Evolutionary conservation across 2,888 invertebrate species (phyloP), one percentile per base, ranked within the genome.

Genomic region (Caenorhabditis sp.): DNA sequence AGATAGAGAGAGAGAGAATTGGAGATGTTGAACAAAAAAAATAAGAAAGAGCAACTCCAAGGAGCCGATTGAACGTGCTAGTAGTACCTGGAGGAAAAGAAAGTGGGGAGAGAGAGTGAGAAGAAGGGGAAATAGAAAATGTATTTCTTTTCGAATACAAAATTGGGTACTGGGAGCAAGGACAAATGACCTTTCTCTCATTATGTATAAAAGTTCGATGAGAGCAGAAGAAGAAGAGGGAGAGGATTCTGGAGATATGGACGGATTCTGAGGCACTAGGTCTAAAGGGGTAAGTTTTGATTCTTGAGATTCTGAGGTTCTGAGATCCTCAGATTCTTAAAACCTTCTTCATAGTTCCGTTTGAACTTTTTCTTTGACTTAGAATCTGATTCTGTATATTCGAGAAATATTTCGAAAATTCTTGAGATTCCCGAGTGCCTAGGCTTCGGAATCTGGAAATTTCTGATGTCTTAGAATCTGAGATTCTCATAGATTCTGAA

Each of bases 1-100:
- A 68, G 38, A 41, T 41, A 14, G 31, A 16, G 7, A 56, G 14
- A 28, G 54, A 58, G 47, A 49, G 44, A 41, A 35, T 44, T 44
- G 70, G 41, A 38, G 70, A 16, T n/a, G 75, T 66, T 22, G 64
- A 35, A 64, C 54, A 49, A 51, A 35, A 51, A 69, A 44, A n/a
- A n/a, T n/a, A n/a, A n/a, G n/a, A 38, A 38, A 74, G 49, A 54
- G 59, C 44, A 35, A 35, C 35, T 31, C 28, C 22, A 31, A 28
- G 10, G 12, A 28, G 56, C 19, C 26, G 38, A 70, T 59, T 19
- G 38, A 51, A 41, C 19, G 41, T 35, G 47, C 10, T 7, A 58
- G 14, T 59, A 14, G 38, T 69, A 41, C 38, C 68, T 56, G 54
- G 54, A 54, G 51, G 31, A 41, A 24, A 10, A 31, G n/a, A 28